phyloP scores from a whole-genome alignment of 2,888 invertebrate species.

The Hydropsyche betteni region DNA sequence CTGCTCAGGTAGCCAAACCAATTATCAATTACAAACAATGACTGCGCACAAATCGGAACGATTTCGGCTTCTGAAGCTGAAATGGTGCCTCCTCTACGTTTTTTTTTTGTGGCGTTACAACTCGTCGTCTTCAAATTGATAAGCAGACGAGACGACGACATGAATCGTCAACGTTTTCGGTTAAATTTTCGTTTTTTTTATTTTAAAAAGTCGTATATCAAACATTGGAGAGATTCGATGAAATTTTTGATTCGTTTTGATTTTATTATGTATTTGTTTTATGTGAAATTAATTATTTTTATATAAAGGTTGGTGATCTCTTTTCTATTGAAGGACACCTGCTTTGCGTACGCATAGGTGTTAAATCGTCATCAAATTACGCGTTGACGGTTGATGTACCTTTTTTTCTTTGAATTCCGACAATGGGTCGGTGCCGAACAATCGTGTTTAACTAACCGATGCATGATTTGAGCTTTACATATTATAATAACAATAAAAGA shows the following conservation, averaged over 20 bases:
- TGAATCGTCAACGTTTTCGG: background rate
- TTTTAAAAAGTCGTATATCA: background rate
- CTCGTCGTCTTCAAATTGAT: constrained; percentile 5
- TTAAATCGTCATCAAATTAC: constrained; percentile 45
- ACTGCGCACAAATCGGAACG: constrained; percentile 43
- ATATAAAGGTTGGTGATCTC: constrained; percentile 10
- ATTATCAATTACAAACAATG: constrained; percentile 52
- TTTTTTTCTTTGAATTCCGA: constrained; percentile 23
- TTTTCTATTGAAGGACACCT: constrained; percentile 14
- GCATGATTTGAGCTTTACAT: background rate
- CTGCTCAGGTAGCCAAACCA: constrained; percentile 45
- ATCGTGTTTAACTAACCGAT: too few species aligned
- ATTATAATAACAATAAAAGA: background rate
- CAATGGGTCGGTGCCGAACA: constrained; percentile 1
- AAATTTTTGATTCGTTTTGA: background rate
- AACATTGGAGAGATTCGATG: background rate
- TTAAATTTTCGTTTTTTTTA: background rate
- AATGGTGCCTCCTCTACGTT: background rate
- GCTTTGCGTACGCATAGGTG: constrained; percentile 36
- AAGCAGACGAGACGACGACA: constrained; percentile 1
- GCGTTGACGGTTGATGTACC: constrained; percentile 31
- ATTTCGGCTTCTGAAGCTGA: constrained; percentile 34
- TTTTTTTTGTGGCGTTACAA: background rate
- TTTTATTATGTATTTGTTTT: background rate
- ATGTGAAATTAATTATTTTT: background rate